phyloP scores from a whole-genome alignment of 2,113 vertebrate species.

The Entomyzon cyanotis region DNA sequence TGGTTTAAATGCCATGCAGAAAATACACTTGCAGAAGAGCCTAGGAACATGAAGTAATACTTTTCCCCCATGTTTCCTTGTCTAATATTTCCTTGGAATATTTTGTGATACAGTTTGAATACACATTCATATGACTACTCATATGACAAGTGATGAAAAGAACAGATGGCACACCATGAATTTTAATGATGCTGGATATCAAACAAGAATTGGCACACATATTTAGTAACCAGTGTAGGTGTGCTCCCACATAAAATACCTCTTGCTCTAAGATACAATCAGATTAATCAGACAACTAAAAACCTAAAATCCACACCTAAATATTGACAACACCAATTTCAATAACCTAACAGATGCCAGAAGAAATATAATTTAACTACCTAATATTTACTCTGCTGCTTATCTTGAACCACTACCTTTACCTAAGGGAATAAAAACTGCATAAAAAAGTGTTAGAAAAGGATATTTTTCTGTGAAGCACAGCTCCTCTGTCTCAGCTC shows the following conservation, averaged over 20 bases:
- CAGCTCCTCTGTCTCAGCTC: not conserved
- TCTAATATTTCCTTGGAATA: not conserved
- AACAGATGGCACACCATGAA: slow-evolving; percentile 15
- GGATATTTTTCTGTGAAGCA: not conserved
- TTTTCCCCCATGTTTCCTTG: not conserved
- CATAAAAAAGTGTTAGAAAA: not conserved
- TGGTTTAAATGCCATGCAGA: not conserved
- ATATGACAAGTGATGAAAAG: not conserved
- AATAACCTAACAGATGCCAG: not conserved
- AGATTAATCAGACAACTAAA: not conserved
- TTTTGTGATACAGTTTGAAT: not conserved
- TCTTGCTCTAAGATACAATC: not conserved
- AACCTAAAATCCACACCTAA: not conserved
- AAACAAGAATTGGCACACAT: not conserved
- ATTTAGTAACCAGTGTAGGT: slow-evolving; percentile 3
- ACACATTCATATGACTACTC: not conserved
- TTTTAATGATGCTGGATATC: not conserved
- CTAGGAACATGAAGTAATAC: not conserved
- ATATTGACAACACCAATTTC: not conserved
- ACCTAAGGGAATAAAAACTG: not conserved
- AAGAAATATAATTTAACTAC: not conserved
- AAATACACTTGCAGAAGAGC: not conserved
- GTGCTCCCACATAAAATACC: not conserved
- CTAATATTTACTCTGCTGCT: not conserved
- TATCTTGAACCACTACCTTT: not conserved